Conservation (phyloP, 2,113 vertebrate genomes). For the Empidonax traillii region DNA sequence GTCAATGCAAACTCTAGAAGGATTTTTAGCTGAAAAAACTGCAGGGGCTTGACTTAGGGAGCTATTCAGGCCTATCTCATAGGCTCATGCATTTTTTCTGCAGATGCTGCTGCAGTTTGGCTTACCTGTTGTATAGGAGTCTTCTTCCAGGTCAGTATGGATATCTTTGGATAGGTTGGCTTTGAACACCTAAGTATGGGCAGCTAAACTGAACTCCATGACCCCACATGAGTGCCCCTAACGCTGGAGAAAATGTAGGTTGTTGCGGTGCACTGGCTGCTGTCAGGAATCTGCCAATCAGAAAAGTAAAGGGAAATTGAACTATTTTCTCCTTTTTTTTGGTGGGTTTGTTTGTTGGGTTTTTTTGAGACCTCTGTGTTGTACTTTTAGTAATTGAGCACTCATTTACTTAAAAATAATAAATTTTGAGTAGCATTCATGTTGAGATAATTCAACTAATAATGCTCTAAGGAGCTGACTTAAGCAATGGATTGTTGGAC, state of each 20-base stretch:
- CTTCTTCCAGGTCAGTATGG: background rate
- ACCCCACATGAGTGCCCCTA: rapidly evolving
- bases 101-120: background rate
- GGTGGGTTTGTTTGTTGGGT: too few relatives aligned
- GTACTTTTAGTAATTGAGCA: background rate
- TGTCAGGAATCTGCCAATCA: background rate
- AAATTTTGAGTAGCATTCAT: background rate
- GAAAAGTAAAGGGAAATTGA: background rate
- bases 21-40: background rate
- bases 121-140: rapidly evolving
- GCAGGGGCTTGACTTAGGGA: background rate
- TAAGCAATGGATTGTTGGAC: background rate
- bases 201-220: background rate
- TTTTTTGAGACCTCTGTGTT: rapidly evolving
- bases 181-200: background rate
- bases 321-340: background rate
- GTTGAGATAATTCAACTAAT: background rate
- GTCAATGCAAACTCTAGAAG: background rate
- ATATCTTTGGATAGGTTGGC: background rate
- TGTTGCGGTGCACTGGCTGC: background rate
- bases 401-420: rapidly evolving
- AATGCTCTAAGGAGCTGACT: background rate
- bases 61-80: background rate
- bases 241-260: background rate
- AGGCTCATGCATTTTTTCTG: background rate